These are phyloP conservation scores for Drosophila guanche DNA, from an alignment of 1,140 invertebrate genomes.

Conservation along the genomic window DNA sequence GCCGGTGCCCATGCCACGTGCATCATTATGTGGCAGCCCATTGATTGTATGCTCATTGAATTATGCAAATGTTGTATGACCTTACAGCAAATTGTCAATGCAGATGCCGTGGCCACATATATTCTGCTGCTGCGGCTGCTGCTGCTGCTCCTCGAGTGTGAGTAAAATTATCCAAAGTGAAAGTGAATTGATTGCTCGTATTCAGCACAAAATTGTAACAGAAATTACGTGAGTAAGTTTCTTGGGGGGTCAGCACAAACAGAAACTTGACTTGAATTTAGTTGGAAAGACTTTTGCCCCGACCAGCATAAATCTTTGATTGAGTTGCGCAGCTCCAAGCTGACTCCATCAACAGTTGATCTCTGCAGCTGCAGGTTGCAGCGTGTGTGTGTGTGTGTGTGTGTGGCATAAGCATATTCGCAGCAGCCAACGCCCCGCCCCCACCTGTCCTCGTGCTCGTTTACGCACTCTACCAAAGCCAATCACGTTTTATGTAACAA, in stretches of 20 bases:
- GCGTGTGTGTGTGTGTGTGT: constrained; percentile 10
- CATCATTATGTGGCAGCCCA: constrained; percentile 64
- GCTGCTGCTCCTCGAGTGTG: constrained; percentile 5
- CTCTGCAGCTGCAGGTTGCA: constrained; percentile 18
- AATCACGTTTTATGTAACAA: constrained; percentile 68
- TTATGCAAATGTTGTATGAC: constrained; percentile 70
- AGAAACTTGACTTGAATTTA: constrained; percentile 12
- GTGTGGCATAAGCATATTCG: constrained; percentile 27
- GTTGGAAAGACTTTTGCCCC: constrained; percentile 11
- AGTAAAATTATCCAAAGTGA: constrained; percentile 66
- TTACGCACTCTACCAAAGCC: constrained; percentile 67
- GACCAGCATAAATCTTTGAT: constrained; percentile 48
- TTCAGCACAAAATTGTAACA: constrained; percentile 49
- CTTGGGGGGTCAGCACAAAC: constrained; percentile 21
- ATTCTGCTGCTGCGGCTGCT: background rate
- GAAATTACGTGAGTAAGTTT: constrained; percentile 22
- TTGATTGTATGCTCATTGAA: constrained; percentile 77
- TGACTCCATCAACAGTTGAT: background rate
- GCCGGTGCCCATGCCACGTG: constrained; percentile 24
- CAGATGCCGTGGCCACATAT: constrained; percentile 40
- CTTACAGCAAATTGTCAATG: constrained; percentile 61
- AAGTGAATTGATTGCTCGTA: constrained; percentile 67
- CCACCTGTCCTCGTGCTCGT: constrained; percentile 33
- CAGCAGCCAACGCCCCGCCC: background rate
- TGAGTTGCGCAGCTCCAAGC: constrained; percentile 19